Conservation (phyloP, 2,113 vertebrate species). For the Pelvicachromis taeniatus region DNA sequence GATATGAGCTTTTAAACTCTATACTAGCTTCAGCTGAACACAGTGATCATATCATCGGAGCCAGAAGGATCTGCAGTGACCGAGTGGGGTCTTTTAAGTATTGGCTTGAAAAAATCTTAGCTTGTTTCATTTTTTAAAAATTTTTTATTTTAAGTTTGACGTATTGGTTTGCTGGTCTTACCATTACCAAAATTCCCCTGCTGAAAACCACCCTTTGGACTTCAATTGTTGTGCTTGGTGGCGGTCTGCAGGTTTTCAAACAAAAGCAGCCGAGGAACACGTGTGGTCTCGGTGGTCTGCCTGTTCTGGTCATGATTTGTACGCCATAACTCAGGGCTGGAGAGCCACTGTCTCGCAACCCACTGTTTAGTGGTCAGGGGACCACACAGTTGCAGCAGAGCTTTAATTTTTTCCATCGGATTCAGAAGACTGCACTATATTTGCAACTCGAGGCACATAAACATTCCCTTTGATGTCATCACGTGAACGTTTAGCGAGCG, state of each 20-base stretch:
- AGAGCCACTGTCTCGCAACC: neutral
- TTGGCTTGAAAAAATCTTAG: neutral
- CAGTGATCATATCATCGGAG: neutral
- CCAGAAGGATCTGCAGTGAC: neutral
- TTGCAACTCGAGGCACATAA: neutral
- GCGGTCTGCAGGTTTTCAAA: neutral
- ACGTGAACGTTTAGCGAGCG: neutral
- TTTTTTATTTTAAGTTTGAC: neutral
- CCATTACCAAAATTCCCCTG: neutral
- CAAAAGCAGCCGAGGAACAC: neutral
- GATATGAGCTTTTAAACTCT: neutral
- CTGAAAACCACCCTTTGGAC: neutral
- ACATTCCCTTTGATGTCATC: neutral
- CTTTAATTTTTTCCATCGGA: neutral
- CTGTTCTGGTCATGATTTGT: neutral
- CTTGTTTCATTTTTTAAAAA: fast-evolving
- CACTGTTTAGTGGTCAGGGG: neutral
- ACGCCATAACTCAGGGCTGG: neutral
- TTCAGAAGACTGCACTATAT: neutral
- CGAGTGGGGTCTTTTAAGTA: neutral
- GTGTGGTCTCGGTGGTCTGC: neutral
- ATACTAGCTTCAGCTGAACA: neutral
- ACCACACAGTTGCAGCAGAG: neutral
- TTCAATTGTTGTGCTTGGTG: neutral
- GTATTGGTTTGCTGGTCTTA: neutral